Percentiles rank a stretch among this genome's conserved stretches.
Evolutionary conservation across 2,113 vertebrate species (phyloP).

Genomic region (Tyto alba): DNA sequence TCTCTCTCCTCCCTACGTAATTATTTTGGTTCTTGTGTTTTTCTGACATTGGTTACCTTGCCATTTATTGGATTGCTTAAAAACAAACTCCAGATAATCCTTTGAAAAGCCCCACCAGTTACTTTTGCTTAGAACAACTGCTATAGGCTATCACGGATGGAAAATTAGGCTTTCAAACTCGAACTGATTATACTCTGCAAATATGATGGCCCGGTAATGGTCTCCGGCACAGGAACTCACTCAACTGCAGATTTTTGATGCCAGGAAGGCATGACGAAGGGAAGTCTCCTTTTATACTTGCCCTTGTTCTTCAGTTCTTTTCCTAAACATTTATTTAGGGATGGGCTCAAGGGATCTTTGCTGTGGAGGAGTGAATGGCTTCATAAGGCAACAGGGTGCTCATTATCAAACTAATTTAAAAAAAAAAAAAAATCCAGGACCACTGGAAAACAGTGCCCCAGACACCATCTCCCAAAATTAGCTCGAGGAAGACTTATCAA

Average conservation of each 20-base stretch:
- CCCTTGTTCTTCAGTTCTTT: background rate
- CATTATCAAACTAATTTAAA: background rate
- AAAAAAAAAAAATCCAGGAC: background rate
- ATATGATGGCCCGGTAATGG: background rate
- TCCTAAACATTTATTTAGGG: background rate
- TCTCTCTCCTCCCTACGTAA: background rate
- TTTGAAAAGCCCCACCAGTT: background rate
- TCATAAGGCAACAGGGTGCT: background rate
- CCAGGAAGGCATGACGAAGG: background rate
- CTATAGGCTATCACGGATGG: background rate
- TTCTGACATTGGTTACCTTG: background rate
- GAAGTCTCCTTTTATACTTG: background rate
- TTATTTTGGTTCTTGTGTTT: background rate
- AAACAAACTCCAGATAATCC: background rate
- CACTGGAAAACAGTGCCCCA: background rate
- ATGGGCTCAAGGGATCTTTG: background rate
- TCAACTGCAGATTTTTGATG: background rate
- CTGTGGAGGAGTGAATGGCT: background rate
- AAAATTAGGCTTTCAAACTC: background rate
- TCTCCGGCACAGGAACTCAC: background rate
- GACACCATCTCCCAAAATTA: background rate
- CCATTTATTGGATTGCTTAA: background rate
- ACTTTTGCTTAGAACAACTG: background rate
- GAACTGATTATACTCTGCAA: background rate
- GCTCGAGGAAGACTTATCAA: background rate